A percentile compares a stretch with the other conserved stretches of the same genome.
These are phyloP conservation scores for Bicyclus anynana DNA, from an alignment of 1,140 invertebrate genomes.

Conservation along the genomic window DNA sequence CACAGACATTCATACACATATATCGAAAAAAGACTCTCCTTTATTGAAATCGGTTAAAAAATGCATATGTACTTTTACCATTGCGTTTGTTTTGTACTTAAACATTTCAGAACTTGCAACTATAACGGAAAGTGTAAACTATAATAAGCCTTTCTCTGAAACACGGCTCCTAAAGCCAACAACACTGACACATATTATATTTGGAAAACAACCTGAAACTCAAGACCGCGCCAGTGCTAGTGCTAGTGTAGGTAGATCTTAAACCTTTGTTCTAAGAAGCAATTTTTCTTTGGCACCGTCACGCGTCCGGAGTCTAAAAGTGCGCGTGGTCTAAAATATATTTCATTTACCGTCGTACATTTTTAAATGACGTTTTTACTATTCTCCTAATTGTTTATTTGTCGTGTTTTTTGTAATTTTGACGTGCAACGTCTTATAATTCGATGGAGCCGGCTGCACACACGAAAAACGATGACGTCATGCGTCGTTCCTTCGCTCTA, in stretches of 20 bases:
- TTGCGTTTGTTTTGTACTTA: no score
- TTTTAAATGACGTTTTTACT: background rate
- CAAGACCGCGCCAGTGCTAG: constrained; percentile 43
- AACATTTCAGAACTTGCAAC: background rate
- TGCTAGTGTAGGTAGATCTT: constrained; percentile 59
- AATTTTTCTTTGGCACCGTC: constrained; percentile 64
- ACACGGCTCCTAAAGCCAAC: constrained; percentile 5
- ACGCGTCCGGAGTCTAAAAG: constrained; percentile 52
- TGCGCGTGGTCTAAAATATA: constrained; percentile 40
- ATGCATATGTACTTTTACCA: no score
- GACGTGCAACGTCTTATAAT: no score
- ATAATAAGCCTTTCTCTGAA: constrained; percentile 15
- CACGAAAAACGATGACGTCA: no score
- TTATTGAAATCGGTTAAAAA: no score
- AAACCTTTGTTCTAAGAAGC: constrained; percentile 67
- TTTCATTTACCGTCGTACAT: constrained; percentile 9
- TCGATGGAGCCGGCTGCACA: no score
- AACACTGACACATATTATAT: constrained; percentile 17
- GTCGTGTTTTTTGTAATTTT: no score
- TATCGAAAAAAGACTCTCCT: no score
- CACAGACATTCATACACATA: no score
- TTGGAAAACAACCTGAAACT: constrained; percentile 49
- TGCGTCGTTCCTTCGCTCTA: no score
- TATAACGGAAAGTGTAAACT: background rate
- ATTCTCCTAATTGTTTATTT: no score